Conservation (phyloP, 1,140 invertebrate genomes). For the Triops cancriformis region DNA sequence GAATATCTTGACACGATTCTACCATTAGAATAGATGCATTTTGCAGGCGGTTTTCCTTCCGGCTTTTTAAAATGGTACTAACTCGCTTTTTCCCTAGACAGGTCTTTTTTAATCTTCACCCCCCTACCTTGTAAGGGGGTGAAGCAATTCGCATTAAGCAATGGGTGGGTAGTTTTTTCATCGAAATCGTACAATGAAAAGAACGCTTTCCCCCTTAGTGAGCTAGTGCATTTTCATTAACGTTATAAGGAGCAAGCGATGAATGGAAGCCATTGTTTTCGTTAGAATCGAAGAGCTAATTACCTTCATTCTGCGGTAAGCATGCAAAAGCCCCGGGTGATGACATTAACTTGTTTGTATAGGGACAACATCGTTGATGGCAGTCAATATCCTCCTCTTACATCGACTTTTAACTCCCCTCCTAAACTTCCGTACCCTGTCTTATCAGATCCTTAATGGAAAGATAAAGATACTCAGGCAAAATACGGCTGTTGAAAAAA, state of each 20-base stretch:
- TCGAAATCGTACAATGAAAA: too few species aligned
- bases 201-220: too few species aligned
- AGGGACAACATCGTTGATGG: neutral
- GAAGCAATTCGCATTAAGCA: too few species aligned
- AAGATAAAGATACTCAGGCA: neutral
- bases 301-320: neutral
- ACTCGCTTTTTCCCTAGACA: neutral
- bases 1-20: neutral
- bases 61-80: neutral
- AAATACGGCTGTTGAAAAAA: neutral
- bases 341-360: constrained; percentile 1
- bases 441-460: constrained; percentile 7
- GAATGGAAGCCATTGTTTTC: neutral
- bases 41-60: neutral
- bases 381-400: neutral
- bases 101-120: too few species aligned
- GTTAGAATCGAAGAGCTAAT: neutral
- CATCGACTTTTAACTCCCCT: neutral
- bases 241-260: neutral
- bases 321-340: neutral
- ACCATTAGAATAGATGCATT: neutral
- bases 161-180: too few species aligned
- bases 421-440: neutral
- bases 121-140: too few species aligned
- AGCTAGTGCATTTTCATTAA: too few species aligned